phyloP scores from a whole-genome alignment of 1,140 invertebrate species.

The Stratiolaelaps scimitus region DNA sequence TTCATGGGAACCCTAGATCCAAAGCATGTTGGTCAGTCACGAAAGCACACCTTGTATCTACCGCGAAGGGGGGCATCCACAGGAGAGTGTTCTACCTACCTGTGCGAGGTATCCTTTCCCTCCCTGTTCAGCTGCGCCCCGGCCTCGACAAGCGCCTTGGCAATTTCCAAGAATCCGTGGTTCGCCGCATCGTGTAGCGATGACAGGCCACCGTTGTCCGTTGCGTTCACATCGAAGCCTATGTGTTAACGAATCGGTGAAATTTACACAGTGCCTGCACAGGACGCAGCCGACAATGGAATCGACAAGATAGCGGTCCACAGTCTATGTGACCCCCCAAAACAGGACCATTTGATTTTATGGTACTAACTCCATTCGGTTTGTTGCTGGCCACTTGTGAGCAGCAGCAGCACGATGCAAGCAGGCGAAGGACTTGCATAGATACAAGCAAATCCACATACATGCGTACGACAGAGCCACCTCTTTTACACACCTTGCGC shows the following conservation, averaged over 20 bases:
- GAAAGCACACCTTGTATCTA: too few species aligned
- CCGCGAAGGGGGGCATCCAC: not conserved
- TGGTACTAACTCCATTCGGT: too few species aligned
- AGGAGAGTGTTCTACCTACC: not conserved
- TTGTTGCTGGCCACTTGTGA: not conserved
- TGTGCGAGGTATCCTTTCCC: conserved; percentile 7
- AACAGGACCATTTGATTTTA: too few species aligned
- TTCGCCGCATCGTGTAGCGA: conserved; percentile 22
- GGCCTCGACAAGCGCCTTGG: conserved; percentile 1
- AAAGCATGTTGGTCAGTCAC: too few species aligned
- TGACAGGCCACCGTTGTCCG: conserved; percentile 2
- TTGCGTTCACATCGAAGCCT: conserved; percentile 19
- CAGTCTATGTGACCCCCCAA: too few species aligned
- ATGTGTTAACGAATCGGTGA: not conserved
- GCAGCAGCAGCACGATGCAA: not conserved
- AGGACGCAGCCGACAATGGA: too few species aligned
- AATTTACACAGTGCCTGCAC: not conserved
- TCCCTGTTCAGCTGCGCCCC: conserved; percentile 1
- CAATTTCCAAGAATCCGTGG: conserved; percentile 9
- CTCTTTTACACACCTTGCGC: not conserved
- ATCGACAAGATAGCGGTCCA: too few species aligned
- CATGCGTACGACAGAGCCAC: too few species aligned
- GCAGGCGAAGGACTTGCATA: not conserved
- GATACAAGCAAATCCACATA: too few species aligned
- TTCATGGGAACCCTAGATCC: conserved; percentile 8